Evolutionary conservation across 2,888 invertebrate genomes (phyloP).

Genomic region (Actias luna): DNA sequence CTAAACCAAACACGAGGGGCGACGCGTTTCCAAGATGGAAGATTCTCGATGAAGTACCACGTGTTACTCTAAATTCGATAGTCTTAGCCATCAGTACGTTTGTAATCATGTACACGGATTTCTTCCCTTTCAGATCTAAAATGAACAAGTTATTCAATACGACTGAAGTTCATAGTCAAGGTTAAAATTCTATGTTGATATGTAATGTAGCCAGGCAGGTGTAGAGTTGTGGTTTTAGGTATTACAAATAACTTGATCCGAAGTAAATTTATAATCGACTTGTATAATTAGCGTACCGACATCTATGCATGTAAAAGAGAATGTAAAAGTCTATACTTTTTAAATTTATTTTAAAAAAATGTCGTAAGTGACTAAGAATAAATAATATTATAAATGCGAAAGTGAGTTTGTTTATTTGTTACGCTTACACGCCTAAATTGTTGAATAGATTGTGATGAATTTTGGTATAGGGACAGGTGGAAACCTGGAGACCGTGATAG

Average conservation of each 20-base stretch:
- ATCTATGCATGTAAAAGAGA: no score
- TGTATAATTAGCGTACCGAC: no score
- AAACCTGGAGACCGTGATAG: no score
- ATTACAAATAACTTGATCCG: background rate
- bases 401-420: no score
- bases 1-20: slow-evolving; percentile 72
- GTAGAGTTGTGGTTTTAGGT: slow-evolving; percentile 2
- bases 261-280: background rate
- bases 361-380: no score
- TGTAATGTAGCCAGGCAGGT: background rate
- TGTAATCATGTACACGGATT: slow-evolving; percentile 77
- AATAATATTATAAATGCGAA: no score
- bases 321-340: no score
- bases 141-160: slow-evolving; percentile 22
- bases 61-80: slow-evolving; percentile 75
- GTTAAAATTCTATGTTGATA: background rate
- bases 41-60: slow-evolving; percentile 71
- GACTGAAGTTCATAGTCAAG: background rate
- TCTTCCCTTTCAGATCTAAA: slow-evolving; percentile 72
- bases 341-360: no score
- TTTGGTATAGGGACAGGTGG: no score
- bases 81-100: slow-evolving; percentile 76
- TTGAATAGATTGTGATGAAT: no score
- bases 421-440: no score
- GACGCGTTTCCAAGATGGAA: slow-evolving; percentile 77